Base-by-base conservation (phyloP, 2,113 vertebrate genomes). In the Aphelocoma coerulescens region DNA sequence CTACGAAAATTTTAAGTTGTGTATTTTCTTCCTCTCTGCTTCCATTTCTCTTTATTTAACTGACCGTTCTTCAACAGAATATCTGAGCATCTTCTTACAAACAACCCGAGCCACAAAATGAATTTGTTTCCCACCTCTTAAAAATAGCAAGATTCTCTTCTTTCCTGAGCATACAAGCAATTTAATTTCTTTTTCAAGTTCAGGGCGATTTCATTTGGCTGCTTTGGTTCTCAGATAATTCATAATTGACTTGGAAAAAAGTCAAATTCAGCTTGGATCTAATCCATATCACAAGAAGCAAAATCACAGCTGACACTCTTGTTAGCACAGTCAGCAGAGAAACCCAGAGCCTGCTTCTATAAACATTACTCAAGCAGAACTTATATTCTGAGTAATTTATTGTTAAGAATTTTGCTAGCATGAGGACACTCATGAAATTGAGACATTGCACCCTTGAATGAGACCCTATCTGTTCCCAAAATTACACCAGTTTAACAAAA, bases 211-310 rank as follows among this genome's bases (percentile, higher is more conserved):
- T 88, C 67, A 62, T 94, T 95, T 95, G 67, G 67, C 88, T 77
- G 63, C 94, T 89, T 82, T 85, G 74, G 69, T 85, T 90, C 74
- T 96, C 91, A 88, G 92, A 90, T 94, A 95, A 88, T 92, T 95
- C 79, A 46, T 95, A 97, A 96, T 73, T 95, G 92, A 68, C 85
- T 96, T 96, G 95, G 94, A 93, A 97, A 94, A 96, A 96, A 79
- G 52, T 89, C 94, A 95, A 79, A 94, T 72, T 88, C 71, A 77
- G 49, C 91, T 96, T 95, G 96, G 91, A 93, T 90, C 35, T 85
- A 82, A 88, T 93, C 92, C 96, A 95, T 79, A 81, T 76, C 78
- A 80, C 67, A 90, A 85, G 82, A 96, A 92, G 49, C 52, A 88
- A 91, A 94, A 96, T 92, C 85, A 92, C 82, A 97, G 92, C 92